Evolutionary conservation across 2,113 vertebrate species (phyloP).

Genomic region (Picathartes gymnocephalus): DNA sequence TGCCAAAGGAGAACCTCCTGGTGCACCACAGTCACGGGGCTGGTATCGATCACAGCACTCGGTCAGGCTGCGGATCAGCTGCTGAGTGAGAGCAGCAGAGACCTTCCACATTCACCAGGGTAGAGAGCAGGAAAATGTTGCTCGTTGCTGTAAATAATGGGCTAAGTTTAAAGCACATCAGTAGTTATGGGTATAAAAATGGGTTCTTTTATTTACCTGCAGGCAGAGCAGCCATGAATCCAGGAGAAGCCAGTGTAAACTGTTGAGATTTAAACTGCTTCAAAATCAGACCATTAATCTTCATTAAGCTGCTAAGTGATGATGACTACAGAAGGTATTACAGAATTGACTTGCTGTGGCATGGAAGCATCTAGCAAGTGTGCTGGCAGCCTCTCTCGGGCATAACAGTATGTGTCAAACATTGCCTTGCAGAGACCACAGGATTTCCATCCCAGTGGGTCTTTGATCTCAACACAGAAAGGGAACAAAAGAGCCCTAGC

Average conservation of each 20-base stretch:
- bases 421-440: neutral
- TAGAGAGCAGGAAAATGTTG: neutral
- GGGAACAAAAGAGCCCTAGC: neutral
- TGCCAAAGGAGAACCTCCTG: neutral
- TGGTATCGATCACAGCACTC: rapidly evolving
- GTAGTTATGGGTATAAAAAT: neutral
- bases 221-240: neutral
- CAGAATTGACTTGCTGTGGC: neutral
- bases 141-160: neutral
- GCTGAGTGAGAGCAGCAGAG: neutral
- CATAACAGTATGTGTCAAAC: neutral
- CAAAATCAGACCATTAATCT: neutral
- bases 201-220: neutral
- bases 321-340: neutral
- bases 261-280: neutral
- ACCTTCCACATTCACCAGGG: neutral
- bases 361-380: neutral
- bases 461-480: neutral
- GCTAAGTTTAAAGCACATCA: neutral
- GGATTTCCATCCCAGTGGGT: neutral
- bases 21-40: rapidly evolving
- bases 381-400: neutral
- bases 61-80: neutral
- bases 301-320: neutral
- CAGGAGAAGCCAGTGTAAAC: neutral